Evolutionary conservation across 2,888 invertebrate species (phyloP).

Genomic region (Mallateleia sp.): DNA sequence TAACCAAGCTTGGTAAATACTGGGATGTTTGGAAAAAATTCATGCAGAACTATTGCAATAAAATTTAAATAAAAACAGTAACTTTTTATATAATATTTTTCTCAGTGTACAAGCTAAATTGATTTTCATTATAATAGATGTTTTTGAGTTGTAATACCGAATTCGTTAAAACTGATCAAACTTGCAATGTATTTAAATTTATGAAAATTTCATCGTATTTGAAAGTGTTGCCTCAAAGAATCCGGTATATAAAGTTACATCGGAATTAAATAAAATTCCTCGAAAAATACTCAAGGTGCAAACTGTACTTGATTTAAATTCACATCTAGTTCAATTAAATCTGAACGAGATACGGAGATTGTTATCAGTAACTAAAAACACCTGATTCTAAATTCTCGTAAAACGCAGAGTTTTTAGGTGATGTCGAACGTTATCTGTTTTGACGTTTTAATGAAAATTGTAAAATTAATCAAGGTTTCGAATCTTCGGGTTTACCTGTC

Average conservation of each 20-base stretch:
- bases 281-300: conserved; percentile 34
- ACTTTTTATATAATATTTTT: no score
- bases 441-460: conserved; percentile 53
- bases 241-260: conserved; percentile 34
- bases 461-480: conserved; percentile 11
- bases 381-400: conserved; percentile 25
- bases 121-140: conserved; percentile 43
- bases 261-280: not conserved
- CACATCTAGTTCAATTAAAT: conserved; percentile 45
- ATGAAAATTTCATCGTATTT: conserved; percentile 41
- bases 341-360: conserved; percentile 32
- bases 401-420: conserved; percentile 35
- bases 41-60: no score
- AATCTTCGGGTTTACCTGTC: conserved; percentile 24
- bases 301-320: conserved; percentile 46
- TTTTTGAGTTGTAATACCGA: conserved; percentile 9
- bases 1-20: no score
- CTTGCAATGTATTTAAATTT: conserved; percentile 52
- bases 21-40: no score
- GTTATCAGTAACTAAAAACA: conserved; percentile 37
- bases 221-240: conserved; percentile 11
- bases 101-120: conserved; percentile 38
- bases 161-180: conserved; percentile 1
- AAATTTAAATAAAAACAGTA: no score
- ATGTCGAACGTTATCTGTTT: conserved; percentile 51